Evolutionary conservation across 2,888 invertebrate species (phyloP).

Genomic region (Branchellion lobata): DNA sequence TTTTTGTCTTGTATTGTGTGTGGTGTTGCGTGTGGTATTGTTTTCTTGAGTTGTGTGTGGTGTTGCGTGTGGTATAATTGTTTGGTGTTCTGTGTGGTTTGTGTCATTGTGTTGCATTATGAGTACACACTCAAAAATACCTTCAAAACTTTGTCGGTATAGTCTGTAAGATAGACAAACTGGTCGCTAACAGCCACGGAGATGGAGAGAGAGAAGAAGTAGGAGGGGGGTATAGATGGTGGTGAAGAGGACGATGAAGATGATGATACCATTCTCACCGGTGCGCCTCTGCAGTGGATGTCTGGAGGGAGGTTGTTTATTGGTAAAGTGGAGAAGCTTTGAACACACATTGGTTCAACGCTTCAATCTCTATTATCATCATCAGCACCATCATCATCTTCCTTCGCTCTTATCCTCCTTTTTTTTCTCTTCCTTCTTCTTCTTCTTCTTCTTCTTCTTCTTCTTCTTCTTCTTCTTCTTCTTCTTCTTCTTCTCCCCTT

Average conservation of each 20-base stretch:
- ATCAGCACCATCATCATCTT: too few species aligned
- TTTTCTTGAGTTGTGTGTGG: too few species aligned
- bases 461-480: not conserved
- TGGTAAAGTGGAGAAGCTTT: too few species aligned
- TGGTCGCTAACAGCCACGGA: not conserved
- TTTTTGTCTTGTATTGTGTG: too few species aligned
- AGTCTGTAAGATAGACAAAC: slow-evolving; percentile 10
- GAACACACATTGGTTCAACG: not conserved
- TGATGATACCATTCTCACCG: not conserved
- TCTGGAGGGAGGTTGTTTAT: too few species aligned
- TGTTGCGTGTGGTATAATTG: too few species aligned
- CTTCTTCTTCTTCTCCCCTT: too few species aligned
- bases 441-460: not conserved
- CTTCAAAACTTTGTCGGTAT: not conserved
- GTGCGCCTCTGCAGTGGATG: too few species aligned
- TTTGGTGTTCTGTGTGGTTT: too few species aligned
- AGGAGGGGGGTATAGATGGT: slow-evolving; percentile 1
- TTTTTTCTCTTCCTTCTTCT: not conserved
- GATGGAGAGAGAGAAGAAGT: not conserved
- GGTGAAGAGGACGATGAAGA: not conserved
- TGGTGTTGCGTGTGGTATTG: too few species aligned
- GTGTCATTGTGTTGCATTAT: too few species aligned
- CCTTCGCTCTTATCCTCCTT: not conserved
- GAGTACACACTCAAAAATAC: too few species aligned
- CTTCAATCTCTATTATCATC: not conserved